Evolutionary conservation across 2,888 invertebrate species (phyloP).

Genomic region (Microctonus hyperodae): DNA sequence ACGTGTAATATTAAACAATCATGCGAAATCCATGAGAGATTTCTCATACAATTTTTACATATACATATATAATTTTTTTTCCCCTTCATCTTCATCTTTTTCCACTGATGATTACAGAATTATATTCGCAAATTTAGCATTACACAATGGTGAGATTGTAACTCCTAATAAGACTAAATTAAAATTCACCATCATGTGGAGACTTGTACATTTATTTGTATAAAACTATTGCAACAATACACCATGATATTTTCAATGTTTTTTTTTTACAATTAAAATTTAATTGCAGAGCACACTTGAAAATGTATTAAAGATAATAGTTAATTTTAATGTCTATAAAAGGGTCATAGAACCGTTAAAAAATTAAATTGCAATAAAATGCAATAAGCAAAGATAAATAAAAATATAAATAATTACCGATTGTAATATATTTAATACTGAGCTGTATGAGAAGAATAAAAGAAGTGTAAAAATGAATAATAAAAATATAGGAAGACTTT

Average conservation of each 20-base stretch:
- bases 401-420: neutral
- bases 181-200: too few relatives aligned
- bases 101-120: neutral
- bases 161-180: neutral
- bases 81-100: too few relatives aligned
- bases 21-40: neutral
- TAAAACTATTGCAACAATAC: neutral
- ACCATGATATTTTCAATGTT: too few relatives aligned
- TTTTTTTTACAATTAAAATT: neutral
- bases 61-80: neutral
- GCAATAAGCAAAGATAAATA: neutral
- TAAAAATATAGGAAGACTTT: conserved; percentile 22
- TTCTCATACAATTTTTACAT: conserved; percentile 12
- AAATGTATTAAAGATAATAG: neutral
- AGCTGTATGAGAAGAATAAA: neutral
- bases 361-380: conserved; percentile 2
- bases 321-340: neutral
- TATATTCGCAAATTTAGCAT: neutral
- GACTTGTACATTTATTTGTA: neutral
- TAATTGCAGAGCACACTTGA: neutral
- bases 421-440: neutral
- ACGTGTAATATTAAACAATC: too few relatives aligned
- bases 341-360: conserved; percentile 16
- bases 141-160: conserved; percentile 10
- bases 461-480: conserved; percentile 2